Percentiles rank a stretch among this genome's conserved stretches.
Evolutionary conservation across 2,113 vertebrate genomes (phyloP).

Genomic region (Pseudonaja textilis): DNA sequence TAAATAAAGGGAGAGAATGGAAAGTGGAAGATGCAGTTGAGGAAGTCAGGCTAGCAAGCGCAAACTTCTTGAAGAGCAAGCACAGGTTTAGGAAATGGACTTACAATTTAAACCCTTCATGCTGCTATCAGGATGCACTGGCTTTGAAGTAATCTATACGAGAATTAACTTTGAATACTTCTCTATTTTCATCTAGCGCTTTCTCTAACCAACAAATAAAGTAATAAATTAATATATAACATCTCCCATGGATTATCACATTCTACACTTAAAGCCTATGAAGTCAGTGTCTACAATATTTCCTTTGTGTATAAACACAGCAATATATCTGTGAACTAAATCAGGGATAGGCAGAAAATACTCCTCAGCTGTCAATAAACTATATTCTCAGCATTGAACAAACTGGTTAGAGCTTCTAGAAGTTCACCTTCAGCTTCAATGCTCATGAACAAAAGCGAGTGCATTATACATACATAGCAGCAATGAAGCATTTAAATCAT

Average conservation of each 20-base stretch:
- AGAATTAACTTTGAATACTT: background rate
- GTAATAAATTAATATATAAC: background rate
- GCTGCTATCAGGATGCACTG: background rate
- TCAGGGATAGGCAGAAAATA: background rate
- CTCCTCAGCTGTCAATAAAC: background rate
- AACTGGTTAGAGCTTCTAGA: background rate
- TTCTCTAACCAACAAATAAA: background rate
- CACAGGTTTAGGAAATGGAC: fast-evolving
- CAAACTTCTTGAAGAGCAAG: background rate
- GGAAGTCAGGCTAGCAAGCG: background rate
- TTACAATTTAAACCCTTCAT: slow-evolving; percentile 39
- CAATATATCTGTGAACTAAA: background rate
- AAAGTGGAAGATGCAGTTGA: slow-evolving; percentile 12
- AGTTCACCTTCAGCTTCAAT: background rate
- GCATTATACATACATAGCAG: background rate
- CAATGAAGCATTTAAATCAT: slow-evolving; percentile 38
- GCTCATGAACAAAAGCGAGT: fast-evolving
- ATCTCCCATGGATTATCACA: background rate
- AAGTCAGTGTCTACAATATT: background rate
- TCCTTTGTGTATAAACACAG: fast-evolving
- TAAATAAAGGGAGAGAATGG: background rate
- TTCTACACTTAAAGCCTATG: background rate
- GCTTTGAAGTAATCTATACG: background rate
- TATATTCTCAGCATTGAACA: background rate
- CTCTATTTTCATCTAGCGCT: background rate